Evolutionary conservation across 1,140 invertebrate genomes (phyloP), one percentile per base, ranked within the genome.

Genomic region (Habropoda laboriosa): DNA sequence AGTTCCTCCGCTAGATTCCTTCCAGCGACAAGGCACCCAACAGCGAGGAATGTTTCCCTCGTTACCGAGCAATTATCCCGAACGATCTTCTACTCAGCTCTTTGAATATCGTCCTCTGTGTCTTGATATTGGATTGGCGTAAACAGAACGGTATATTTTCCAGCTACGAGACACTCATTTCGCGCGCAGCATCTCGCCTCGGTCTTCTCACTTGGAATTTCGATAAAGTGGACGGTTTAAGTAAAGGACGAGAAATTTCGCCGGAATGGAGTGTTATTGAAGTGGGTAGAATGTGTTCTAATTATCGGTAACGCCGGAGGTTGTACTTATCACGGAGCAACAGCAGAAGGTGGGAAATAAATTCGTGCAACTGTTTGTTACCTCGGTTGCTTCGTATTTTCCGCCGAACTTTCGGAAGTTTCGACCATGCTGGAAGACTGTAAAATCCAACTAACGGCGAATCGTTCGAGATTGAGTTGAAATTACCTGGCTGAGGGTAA

Each of bases 61-160:
- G 68, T 71, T 57, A 71, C 21, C n/a, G n/a, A 18, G 35, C 35
- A 57, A 71, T 71, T 71, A 57, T 71, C 38, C 16, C 3, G n/a
- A 24, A 40, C 67, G 27, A 55, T 70, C 32, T 53, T 53, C 35
- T 49, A 8, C 47, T 70, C 18, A 6, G 35, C n/a, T 53, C 49
- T 53, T 40, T 53, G 49, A 70, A 70, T 40, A 27, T 55, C 35
- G 32, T 38, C 1, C 30, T n/a, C 16, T 7, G n/a, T 16, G n/a
- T 53, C 66, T 51, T 51, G 47, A 53, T 68, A 68, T 68, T 68
- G 42, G 21, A 66, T 68, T 32, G 66, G 13, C 12, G 18, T 18
- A 27, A 35, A 12, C 21, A 35, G 24, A 40, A 61, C 32, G 30
- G 21, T n/a, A 13, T 38, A 61, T 13, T 12, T 24, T 53, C 27